Percentiles rank a stretch among this genome's conserved stretches.
phyloP scores from a whole-genome alignment of 2,113 vertebrate genomes.

The Salminus brasiliensis region DNA sequence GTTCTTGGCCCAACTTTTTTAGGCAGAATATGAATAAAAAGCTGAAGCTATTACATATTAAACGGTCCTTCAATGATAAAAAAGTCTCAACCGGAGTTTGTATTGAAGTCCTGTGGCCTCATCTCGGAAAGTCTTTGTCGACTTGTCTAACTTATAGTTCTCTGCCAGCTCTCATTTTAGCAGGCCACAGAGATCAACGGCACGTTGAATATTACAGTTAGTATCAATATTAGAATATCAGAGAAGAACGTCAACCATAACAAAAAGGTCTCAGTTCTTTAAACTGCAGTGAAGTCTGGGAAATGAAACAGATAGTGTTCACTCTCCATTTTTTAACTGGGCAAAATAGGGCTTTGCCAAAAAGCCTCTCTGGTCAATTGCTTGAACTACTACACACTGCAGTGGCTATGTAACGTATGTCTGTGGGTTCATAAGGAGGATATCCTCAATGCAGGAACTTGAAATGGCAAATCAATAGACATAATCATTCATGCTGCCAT shows the following conservation, averaged over 20 bases:
- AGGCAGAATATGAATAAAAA: too few species aligned
- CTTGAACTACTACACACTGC: not conserved
- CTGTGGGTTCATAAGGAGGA: not conserved
- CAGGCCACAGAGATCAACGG: constrained; percentile 12
- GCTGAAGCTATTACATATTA: too few species aligned
- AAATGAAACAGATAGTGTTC: constrained; percentile 4
- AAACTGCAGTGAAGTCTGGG: not conserved
- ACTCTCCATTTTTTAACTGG: not conserved
- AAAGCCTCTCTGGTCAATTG: not conserved
- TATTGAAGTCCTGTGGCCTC: not conserved
- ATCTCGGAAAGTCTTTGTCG: too few species aligned
- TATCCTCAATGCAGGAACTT: constrained; percentile 5
- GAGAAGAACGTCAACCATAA: not conserved
- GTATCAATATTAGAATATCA: not conserved
- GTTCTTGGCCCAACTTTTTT: too few species aligned
- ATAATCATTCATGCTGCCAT: constrained; percentile 11
- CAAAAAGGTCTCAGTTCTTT: not conserved
- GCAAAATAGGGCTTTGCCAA: not conserved
- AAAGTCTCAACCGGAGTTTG: too few species aligned
- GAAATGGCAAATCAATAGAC: constrained; percentile 50
- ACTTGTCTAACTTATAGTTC: not conserved
- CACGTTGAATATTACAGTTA: not conserved
- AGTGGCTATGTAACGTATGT: not conserved
- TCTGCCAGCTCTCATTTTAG: not conserved
- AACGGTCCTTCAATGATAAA: too few species aligned